Percentiles rank a stretch among this genome's conserved stretches.
These are phyloP conservation scores for Tragelaphus scriptus DNA, from an alignment of 2,113 vertebrate species.

Conservation along the genomic window DNA sequence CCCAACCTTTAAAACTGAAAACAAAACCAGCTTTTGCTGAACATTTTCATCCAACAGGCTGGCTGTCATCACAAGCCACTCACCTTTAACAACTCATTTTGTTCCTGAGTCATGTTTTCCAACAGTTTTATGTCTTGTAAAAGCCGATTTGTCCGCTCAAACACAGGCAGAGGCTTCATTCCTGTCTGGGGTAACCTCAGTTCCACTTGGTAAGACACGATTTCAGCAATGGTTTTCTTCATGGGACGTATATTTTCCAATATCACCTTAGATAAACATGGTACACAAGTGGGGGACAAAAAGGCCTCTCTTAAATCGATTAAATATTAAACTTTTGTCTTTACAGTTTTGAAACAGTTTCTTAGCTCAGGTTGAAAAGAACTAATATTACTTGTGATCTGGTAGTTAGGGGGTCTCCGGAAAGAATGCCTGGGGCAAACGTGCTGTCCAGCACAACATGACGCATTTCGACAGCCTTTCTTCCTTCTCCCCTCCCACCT, in stretches of 20 bases:
- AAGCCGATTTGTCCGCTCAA: constrained; percentile 82
- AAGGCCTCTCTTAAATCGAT: neutral
- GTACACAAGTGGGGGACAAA: neutral
- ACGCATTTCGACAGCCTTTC: neutral
- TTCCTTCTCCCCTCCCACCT: neutral
- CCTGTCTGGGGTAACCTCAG: constrained; percentile 83
- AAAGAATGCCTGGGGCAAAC: neutral
- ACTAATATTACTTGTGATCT: neutral
- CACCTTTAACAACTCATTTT: constrained; percentile 86
- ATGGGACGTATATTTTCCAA: constrained; percentile 85
- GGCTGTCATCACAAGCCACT: neutral
- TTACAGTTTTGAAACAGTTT: neutral
- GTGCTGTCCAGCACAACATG: neutral
- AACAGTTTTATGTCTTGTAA: constrained; percentile 83
- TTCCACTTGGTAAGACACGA: constrained; percentile 84
- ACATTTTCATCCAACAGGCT: neutral
- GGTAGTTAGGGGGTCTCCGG: neutral
- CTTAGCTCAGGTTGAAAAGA: neutral
- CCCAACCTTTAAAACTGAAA: neutral
- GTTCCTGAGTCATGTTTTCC: constrained; percentile 86
- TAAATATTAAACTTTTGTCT: neutral
- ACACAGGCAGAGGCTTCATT: constrained; percentile 83
- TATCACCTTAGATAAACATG: constrained; percentile 77
- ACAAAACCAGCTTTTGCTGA: neutral
- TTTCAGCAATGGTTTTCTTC: constrained; percentile 84